Evolutionary conservation across 2,888 invertebrate genomes (phyloP).

Genomic region (Agrotis puta): DNA sequence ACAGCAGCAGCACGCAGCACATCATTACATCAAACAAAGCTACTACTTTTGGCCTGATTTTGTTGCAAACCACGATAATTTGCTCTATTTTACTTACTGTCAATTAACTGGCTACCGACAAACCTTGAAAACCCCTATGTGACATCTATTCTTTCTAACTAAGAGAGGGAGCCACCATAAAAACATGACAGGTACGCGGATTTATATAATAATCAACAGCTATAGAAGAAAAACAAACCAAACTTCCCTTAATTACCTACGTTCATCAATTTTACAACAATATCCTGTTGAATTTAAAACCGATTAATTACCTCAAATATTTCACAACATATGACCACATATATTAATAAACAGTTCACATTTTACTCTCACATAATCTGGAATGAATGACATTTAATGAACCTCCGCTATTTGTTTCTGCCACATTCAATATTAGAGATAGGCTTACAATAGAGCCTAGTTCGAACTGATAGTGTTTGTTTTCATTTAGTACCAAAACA

Average conservation of each 20-base stretch:
- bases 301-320: slow-evolving; percentile 46
- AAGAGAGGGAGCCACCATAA: too few relatives aligned
- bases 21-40: not conserved
- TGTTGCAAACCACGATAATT: not conserved
- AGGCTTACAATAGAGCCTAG: slow-evolving; percentile 41
- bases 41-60: not conserved
- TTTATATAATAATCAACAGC: too few relatives aligned
- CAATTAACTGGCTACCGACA: not conserved
- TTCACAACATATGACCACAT: slow-evolving; percentile 42
- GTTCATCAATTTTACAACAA: slow-evolving; percentile 43
- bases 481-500: slow-evolving; percentile 45
- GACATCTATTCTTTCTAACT: too few relatives aligned
- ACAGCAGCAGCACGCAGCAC: too few relatives aligned
- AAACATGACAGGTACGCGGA: too few relatives aligned
- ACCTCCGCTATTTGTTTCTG: slow-evolving; percentile 50
- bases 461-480: slow-evolving; percentile 39
- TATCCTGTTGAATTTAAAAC: slow-evolving; percentile 49
- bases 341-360: slow-evolving; percentile 49
- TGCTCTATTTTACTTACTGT: not conserved
- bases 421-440: slow-evolving; percentile 58
- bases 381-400: slow-evolving; percentile 46
- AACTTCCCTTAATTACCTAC: slow-evolving; percentile 23
- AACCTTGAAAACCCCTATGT: not conserved
- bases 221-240: slow-evolving; percentile 20
- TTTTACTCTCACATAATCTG: slow-evolving; percentile 43